Base-by-base conservation (phyloP, 1,140 invertebrate genomes). In the Drosophila sulfurigaster region DNA sequence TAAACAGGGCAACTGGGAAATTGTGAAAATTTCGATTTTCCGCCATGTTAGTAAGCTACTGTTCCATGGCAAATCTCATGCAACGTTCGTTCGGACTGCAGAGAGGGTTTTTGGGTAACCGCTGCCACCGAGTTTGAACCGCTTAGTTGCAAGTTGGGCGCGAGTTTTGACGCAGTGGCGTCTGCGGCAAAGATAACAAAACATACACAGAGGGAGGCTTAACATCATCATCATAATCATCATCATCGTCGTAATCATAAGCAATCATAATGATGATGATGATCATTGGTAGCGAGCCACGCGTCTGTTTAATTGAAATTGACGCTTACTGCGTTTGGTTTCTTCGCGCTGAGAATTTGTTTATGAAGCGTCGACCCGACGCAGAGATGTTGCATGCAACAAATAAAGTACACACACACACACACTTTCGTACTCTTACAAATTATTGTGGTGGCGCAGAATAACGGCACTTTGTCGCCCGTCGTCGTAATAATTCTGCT, bases 281-380 rank as follows among this genome's bases (percentile, higher is more conserved):
- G 20, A 28, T 41, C 16, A 30, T 5, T 59, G 20, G 20, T 8
- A n/a, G 0, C 41, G 64, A 43, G 62, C 72, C 58, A 77, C 69
- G 78, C 67, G 80, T 89, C 85, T 89, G 85, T 71, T 89, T 89
- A 81, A 89, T 89, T 89, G 85, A 89, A 85, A 89, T 89, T 82
- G 85, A 83, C 85, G 86, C 85, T 78, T 67, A 74, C 77, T 71
- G 78, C 71, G 28, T 77, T 88, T 75, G 79, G 64, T 79, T 89
- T 73, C 71, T 68, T 81, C 60, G 68, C 73, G 67, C 77, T 69
- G 64, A 62, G 67, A 81, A 75, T 89, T 89, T 88, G 85, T 89
- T 88, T 88, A 88, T 85, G 79, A 49, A 15, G n/a, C 4, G 10
- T 2, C 30, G 30, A 32, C 30, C 30, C 30, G 16, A 45, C 25